Conservation (phyloP, 2,797 vertebrate species). For the Intellagama lesueurii region DNA sequence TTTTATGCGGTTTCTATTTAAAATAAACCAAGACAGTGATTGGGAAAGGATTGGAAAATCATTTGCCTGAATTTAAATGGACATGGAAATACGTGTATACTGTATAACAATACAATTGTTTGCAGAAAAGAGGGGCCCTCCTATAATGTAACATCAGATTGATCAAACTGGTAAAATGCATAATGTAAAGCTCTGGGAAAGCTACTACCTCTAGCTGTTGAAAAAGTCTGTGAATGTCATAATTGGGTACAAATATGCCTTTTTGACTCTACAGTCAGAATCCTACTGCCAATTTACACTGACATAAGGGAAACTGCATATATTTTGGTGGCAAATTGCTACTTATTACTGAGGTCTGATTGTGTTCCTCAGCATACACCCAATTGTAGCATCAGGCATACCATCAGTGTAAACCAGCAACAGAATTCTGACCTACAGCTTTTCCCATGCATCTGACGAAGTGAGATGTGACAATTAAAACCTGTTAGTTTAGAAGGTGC, state of each 20-base stretch:
- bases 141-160: no score
- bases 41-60: neutral
- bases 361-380: no score
- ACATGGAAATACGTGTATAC: neutral
- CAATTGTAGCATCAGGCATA: no score
- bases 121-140: neutral
- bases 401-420: no score
- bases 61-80: neutral
- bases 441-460: no score
- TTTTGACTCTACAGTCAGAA: neutral
- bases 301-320: no score
- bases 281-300: no score
- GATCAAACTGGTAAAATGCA: neutral
- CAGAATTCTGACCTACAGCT: no score
- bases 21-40: neutral
- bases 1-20: neutral
- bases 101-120: neutral
- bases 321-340: no score
- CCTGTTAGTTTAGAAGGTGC: no score
- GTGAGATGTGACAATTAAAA: no score
- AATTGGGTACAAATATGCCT: neutral
- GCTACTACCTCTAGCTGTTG: neutral
- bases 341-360: no score
- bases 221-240: conserved; percentile 6
- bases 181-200: neutral